Evolutionary conservation across 2,888 invertebrate genomes (phyloP).

Genomic region (Phragmatobia fuliginosa): DNA sequence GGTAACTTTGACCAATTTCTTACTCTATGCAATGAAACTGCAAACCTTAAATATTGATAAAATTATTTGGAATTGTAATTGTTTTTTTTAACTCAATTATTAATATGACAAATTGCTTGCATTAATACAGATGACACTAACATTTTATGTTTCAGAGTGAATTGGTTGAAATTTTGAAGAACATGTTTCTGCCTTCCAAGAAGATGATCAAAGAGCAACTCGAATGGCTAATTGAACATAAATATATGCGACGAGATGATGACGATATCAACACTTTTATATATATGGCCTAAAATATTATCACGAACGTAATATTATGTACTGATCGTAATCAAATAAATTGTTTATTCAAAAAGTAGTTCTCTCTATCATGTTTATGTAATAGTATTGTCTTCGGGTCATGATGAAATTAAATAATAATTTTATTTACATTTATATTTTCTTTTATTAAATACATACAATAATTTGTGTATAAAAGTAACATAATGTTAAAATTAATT

Average conservation of each 20-base stretch:
- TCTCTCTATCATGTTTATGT: constrained; percentile 43
- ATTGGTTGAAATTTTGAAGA: constrained; percentile 98
- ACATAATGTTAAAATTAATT: constrained; percentile 74
- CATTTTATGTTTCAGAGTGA: constrained; percentile 89
- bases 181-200: constrained; percentile 99
- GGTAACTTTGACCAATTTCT: constrained; percentile 65
- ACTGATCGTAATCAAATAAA: constrained; percentile 73
- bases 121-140: not conserved
- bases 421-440: constrained; percentile 52
- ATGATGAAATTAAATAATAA: constrained; percentile 50
- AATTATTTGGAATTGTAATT: no score
- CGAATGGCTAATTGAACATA: constrained; percentile 99
- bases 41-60: not conserved
- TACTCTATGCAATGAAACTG: not conserved
- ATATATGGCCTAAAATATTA: constrained; percentile 94
- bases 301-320: constrained; percentile 51
- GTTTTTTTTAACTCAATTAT: no score
- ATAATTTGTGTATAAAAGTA: constrained; percentile 72
- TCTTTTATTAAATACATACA: constrained; percentile 55
- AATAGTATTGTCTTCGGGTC: constrained; percentile 40
- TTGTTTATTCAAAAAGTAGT: constrained; percentile 68
- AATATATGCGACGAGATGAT: constrained; percentile 98
- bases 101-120: no score
- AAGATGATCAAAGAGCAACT: constrained; percentile 99
- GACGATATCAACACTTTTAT: constrained; percentile 99